Percentiles rank a stretch among this genome's conserved stretches.
Evolutionary conservation across 1,140 invertebrate species (phyloP).

Genomic region (Ostrea edulis): DNA sequence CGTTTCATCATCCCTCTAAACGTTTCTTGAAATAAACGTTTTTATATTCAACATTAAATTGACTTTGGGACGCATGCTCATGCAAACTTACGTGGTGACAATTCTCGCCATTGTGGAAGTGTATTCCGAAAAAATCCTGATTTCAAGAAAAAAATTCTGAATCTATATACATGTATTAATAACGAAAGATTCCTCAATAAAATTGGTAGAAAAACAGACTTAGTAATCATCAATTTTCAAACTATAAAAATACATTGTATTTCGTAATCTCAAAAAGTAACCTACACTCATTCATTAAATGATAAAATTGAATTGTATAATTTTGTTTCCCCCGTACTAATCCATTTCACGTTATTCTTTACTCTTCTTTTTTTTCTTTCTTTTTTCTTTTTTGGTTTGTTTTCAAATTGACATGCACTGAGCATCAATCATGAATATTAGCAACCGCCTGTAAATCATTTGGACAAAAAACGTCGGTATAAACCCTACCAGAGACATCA

Average conservation of each 20-base stretch:
- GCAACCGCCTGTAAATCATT: not conserved
- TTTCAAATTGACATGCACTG: not conserved
- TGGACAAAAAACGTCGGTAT: not conserved
- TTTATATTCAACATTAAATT: not conserved
- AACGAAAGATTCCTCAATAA: not conserved
- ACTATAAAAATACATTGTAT: no score
- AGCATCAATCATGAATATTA: not conserved
- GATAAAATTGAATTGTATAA: no score
- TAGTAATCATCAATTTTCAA: no score
- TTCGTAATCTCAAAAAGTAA: no score
- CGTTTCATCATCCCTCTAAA: not conserved
- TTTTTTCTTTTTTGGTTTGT: no score
- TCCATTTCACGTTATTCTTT: no score
- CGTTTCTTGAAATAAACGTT: slow-evolving; percentile 5
- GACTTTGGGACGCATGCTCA: not conserved
- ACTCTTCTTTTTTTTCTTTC: no score
- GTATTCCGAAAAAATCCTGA: slow-evolving; percentile 25
- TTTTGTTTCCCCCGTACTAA: no score
- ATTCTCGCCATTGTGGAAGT: not conserved
- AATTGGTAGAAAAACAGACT: no score
- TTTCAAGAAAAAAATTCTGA: not conserved
- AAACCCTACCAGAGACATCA: not conserved
- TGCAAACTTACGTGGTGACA: not conserved
- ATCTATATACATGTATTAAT: not conserved
- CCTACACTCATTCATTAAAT: no score